These are phyloP conservation scores for Leptoteleia sp. DNA, from an alignment of 1,140 invertebrate genomes.

Conservation along the genomic window DNA sequence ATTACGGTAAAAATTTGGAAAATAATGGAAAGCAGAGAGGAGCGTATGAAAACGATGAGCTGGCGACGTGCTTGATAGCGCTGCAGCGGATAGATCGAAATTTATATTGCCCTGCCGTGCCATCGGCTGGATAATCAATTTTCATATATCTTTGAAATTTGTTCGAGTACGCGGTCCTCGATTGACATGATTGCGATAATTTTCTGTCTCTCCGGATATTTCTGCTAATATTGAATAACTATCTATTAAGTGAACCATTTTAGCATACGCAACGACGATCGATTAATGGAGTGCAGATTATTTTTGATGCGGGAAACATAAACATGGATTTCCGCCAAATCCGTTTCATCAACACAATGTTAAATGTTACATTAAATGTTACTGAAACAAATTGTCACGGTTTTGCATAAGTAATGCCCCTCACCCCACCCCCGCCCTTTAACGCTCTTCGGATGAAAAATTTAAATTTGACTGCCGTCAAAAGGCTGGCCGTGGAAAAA, in stretches of 20 bases:
- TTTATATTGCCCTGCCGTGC: conserved; percentile 58
- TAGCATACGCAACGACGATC: conserved; percentile 32
- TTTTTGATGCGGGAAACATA: conserved; percentile 54
- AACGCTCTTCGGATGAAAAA: too few relatives aligned
- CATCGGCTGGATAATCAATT: conserved; percentile 61
- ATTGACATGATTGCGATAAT: conserved; percentile 66
- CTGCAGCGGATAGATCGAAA: conserved; percentile 61
- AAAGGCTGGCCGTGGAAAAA: too few relatives aligned
- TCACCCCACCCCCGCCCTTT: too few relatives aligned
- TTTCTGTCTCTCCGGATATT: conserved; percentile 62
- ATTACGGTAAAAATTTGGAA: conserved; percentile 57
- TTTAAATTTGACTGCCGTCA: too few relatives aligned
- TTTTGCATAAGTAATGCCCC: too few relatives aligned
- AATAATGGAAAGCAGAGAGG: conserved; percentile 58
- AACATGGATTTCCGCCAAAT: conserved; percentile 53
- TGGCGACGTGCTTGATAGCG: conserved; percentile 51
- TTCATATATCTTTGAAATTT: conserved; percentile 68
- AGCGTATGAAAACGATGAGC: conserved; percentile 56
- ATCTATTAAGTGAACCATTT: conserved; percentile 59
- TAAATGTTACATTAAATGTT: conserved; percentile 25
- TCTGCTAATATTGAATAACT: conserved; percentile 59
- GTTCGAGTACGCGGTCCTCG: conserved; percentile 58
- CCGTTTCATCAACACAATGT: conserved; percentile 14
- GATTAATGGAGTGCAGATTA: conserved; percentile 55
- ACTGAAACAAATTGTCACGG: conserved; percentile 16